Base-by-base conservation (phyloP, 2,888 invertebrate genomes). In the Rhynchonema sp. region DNA sequence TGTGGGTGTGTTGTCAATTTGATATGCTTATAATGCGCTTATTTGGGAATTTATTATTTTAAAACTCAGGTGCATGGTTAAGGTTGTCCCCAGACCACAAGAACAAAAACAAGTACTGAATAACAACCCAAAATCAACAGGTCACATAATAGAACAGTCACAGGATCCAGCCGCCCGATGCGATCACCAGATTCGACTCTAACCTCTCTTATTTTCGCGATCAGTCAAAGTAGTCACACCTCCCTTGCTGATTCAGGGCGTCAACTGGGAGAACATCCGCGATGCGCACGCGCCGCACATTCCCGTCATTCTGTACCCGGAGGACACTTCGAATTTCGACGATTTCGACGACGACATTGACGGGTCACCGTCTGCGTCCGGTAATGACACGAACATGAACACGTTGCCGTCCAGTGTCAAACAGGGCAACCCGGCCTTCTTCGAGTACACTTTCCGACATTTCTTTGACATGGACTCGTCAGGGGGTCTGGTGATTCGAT, bases 251-350 rank as follows among this genome's bases (percentile, higher is more conserved):
- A n/a, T n/a, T n/a, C 80, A 82, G 67, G 83, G 82, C 69, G 85
- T 94, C 65, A 87, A 92, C 75, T 94, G 92, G 76, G 86, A 87
- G 62, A 71, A 66, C 20, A 79, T 99, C 67, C 82, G 92, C 56
- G 82, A 86, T 65, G 85, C 86, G 73, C 82, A 81, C 63, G 92
- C 98, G 23, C 92, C 92, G 0, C 86, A 88, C 77, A 84, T 88
- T 75, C 98, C 98, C 58, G 82, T 84, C 70, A 94, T 98, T 69
- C 85, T 86, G 65, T 86, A 87, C 78, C 86, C 91, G 30, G 92
- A 90, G 25, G 98, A 98, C 76, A 98, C 98, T 1, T 94, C 94
- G 60, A 98, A 99, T 76, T 99, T 98, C 75, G 98, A 98, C 64
- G 70, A 73, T 1, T 72, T 77, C 1, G 74, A 75, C 60, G 65